Percentiles rank a stretch among this genome's conserved stretches.
phyloP scores from a whole-genome alignment of 1,140 invertebrate species.

The Brachionus angularis region DNA sequence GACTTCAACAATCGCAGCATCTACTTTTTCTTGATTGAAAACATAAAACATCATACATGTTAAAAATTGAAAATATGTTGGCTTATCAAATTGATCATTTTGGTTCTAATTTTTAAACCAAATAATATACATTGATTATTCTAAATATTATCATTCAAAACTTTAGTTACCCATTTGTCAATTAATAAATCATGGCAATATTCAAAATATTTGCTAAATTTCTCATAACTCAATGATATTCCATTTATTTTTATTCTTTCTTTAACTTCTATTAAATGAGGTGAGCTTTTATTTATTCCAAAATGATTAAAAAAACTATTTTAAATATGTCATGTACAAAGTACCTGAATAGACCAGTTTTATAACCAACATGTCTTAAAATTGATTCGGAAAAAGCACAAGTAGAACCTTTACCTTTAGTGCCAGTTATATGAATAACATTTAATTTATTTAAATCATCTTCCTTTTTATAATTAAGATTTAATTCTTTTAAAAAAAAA shows the following conservation, averaged over 20 bases:
- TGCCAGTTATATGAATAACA: slow-evolving; percentile 84
- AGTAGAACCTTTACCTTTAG: slow-evolving; percentile 87
- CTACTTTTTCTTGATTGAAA: slow-evolving; percentile 76
- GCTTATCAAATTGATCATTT: slow-evolving; percentile 63
- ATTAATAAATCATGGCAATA: slow-evolving; percentile 45
- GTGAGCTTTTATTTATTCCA: slow-evolving; percentile 67
- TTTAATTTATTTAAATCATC: slow-evolving; percentile 30
- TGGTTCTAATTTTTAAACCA: slow-evolving; percentile 35
- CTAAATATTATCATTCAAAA: not conserved
- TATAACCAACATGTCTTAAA: slow-evolving; percentile 73
- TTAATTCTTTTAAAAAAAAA: not conserved
- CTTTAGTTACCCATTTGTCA: slow-evolving; percentile 10
- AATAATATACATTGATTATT: not conserved
- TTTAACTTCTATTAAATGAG: slow-evolving; percentile 83
- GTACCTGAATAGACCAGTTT: slow-evolving; percentile 82
- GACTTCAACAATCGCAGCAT: slow-evolving; percentile 90
- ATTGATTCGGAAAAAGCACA: slow-evolving; percentile 88
- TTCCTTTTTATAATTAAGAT: not conserved
- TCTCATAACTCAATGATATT: slow-evolving; percentile 66
- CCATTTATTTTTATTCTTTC: slow-evolving; percentile 89
- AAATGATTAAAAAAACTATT: not conserved
- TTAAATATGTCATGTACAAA: no score
- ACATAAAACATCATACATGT: slow-evolving; percentile 85
- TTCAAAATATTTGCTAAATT: slow-evolving; percentile 80
- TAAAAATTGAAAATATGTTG: slow-evolving; percentile 87